Percentiles rank a stretch among this genome's conserved stretches.
These are phyloP conservation scores for Asarcornis scutulata DNA, from an alignment of 2,113 vertebrate species.

Conservation along the genomic window DNA sequence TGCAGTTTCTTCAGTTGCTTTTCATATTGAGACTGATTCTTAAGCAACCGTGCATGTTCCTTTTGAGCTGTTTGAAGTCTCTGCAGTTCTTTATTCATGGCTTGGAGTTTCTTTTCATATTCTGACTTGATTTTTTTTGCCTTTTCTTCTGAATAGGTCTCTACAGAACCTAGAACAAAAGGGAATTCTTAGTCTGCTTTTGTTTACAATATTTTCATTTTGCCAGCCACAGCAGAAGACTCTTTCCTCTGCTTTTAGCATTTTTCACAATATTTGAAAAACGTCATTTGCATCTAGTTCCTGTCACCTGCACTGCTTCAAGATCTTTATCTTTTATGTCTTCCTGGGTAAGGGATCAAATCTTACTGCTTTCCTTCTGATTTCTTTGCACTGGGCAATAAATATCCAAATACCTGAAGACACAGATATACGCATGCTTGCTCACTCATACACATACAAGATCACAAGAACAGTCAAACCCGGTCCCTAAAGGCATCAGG, in stretches of 20 bases:
- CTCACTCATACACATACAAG: background rate
- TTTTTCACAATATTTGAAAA: background rate
- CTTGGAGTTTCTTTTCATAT: conserved; percentile 94
- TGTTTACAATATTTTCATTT: background rate
- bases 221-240: background rate
- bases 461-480: background rate
- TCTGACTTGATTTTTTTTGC: conserved; percentile 92
- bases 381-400: background rate
- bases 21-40: conserved; percentile 97
- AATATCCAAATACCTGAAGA: background rate
- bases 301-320: background rate
- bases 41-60: conserved; percentile 93
- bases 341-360: background rate
- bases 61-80: conserved; percentile 95
- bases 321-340: background rate
- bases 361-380: background rate
- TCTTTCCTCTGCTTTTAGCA: background rate
- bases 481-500: background rate
- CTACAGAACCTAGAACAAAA: conserved; percentile 86
- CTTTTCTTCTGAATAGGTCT: conserved; percentile 94
- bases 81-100: conserved; percentile 97
- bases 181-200: background rate
- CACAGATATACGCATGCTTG: background rate
- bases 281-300: background rate
- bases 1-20: conserved; percentile 95